Evolutionary conservation across 2,797 vertebrate genomes (phyloP), one percentile per base, ranked within the genome.

Genomic region (Sebastes itinus): DNA sequence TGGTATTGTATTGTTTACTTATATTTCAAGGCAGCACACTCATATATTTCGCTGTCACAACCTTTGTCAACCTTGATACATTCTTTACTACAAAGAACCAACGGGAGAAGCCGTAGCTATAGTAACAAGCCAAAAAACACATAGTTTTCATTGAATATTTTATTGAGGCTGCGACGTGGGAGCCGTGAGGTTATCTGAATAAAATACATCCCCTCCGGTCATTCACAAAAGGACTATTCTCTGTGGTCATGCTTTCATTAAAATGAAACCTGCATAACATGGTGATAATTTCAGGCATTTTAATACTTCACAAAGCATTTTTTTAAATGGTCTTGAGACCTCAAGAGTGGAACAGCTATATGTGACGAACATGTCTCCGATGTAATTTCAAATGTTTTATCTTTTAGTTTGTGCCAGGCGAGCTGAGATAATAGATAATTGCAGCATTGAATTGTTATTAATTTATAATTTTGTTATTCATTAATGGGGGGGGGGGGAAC

Each of bases 381-480:
- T 14, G 52, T 66, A 7, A 69, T 62, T 65, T 46, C 2, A 28
- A 7, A 1, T 64, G 12, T 64, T 74, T 63, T 42, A 59, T 72
- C 61, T 54, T 70, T 27, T 5, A 7, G 38, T 70, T 78, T 63
- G 33, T 62, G 55, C 27, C 55, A 9, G 58, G 12, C 4, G 2
- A 33, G 35, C 63, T 8, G 54, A 83, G 74, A 54, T 63, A 52
- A 77, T 33, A 60, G 75, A 64, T 79, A 58, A 81, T 27, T 32
- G 27, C 63, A 42, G 54, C 68, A 20, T 33, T 69, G 72, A 75
- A 64, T 76, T 78, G 67, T 83, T 68, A 85, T 83, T 80, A 63
- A 85, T 86, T 80, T 27, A 78, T 77, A 72, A 75, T 67, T 78
- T 71, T 64, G 78, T 71, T 76, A 67, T 18, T 92, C 77, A 72